These are phyloP conservation scores for Phyllostomus hastatus DNA, from an alignment of 2,113 vertebrate species.

Conservation along the genomic window DNA sequence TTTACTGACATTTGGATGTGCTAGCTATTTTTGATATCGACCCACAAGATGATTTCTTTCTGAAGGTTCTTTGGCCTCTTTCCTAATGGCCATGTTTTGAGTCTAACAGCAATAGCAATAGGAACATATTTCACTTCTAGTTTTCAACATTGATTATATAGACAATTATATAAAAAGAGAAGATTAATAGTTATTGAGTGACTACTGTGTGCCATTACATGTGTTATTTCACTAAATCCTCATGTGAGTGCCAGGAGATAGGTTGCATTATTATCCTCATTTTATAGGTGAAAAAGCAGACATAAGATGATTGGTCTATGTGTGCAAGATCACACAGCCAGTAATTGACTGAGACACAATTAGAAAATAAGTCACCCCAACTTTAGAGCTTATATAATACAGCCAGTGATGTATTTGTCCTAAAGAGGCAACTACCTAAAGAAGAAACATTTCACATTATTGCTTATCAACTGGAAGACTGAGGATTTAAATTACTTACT, in stretches of 20 bases:
- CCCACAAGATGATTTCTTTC: constrained; percentile 31
- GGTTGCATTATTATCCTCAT: neutral
- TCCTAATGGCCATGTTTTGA: neutral
- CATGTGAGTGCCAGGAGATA: neutral
- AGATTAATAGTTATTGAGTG: neutral
- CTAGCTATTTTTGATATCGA: neutral
- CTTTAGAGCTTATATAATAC: neutral
- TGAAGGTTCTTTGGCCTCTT: neutral
- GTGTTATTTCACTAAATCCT: neutral
- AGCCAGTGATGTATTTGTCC: neutral
- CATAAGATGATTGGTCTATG: neutral
- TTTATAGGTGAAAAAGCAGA: constrained; percentile 6
- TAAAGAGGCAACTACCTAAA: constrained; percentile 24
- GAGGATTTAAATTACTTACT: neutral
- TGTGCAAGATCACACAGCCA: neutral
- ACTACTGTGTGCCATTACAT: neutral
- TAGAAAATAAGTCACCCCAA: neutral
- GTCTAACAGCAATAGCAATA: constrained; percentile 35
- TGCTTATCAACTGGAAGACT: neutral
- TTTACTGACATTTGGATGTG: constrained; percentile 17
- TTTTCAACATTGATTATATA: constrained; percentile 2
- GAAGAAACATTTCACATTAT: constrained; percentile 13
- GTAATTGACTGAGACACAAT: neutral
- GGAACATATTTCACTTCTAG: constrained; percentile 32
- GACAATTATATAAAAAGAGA: neutral